Evolutionary conservation across 2,888 invertebrate species (phyloP), one percentile per base, ranked within the genome.

Genomic region (Parnassius mnemosyne): DNA sequence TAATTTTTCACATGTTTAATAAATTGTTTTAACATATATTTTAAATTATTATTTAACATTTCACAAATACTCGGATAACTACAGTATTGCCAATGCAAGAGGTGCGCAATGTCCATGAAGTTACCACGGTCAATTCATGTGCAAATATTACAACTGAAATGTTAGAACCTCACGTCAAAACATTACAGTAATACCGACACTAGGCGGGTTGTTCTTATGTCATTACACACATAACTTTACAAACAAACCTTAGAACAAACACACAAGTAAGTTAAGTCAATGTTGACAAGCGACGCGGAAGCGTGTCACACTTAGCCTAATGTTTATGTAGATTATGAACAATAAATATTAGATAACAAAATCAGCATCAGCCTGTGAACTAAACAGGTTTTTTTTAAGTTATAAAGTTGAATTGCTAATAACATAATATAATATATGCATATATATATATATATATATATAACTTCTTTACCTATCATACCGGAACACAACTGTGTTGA

Each of bases 211-310:
- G 49, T n/a, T 49, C 49, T 49, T 49, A 49, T 13, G 16, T 49
- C 49, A 13, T 12, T 1, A 10, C n/a, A 13, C 49, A 9, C 13
- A 49, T 10, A 49, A 13, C 10, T 9, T 9, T n/a, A 3, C 49
- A 49, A n/a, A 13, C 13, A 49, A n/a, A 49, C 47, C n/a, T n/a
- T 9, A n/a, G 13, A n/a, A 13, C 13, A 49, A n/a, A 49, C 49
- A 13, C 13, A 49, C 49, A 13, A 9, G 49, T n/a, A 13, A 1
- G 49, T 49, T 49, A 13, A 16, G 49, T 49, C 49, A 49, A 49
- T 13, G 49, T 49, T 49, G 13, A 49, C 49, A n/a, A 16, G 60
- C n/a, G 47, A 60, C 42, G 49, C 53, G 59, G 25, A 54, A 57
- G 49, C 10, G 46, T 34, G 42, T 51, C 61, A 61, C 51, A 55